A percentile compares a stretch with the other conserved stretches of the same genome.
Conservation (phyloP, 2,113 vertebrate genomes). For the Pelvicachromis taeniatus region DNA sequence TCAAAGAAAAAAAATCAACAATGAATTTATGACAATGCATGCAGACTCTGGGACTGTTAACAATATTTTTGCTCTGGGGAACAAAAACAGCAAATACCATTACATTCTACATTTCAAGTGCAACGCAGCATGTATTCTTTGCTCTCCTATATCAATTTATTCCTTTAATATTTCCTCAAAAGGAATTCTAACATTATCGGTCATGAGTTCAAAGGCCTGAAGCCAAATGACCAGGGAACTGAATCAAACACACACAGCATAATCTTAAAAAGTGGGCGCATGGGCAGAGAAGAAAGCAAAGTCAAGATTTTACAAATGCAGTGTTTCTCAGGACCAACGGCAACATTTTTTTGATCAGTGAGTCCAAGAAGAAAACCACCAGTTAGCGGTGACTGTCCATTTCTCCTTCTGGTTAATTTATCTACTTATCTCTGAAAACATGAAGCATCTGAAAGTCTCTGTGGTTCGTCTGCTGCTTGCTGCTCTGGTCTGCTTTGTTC, state of each 20-base stretch:
- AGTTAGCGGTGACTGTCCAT: background rate
- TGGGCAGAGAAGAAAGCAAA: background rate
- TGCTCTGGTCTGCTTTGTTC: background rate
- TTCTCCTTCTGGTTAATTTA: background rate
- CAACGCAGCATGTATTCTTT: background rate
- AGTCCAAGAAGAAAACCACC: background rate
- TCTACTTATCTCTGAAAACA: background rate
- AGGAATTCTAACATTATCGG: conserved; percentile 11
- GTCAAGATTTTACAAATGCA: background rate
- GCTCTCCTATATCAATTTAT: background rate
- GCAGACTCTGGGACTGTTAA: background rate
- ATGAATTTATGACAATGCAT: background rate
- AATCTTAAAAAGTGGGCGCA: background rate
- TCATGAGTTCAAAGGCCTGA: background rate
- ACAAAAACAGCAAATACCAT: conserved; percentile 15
- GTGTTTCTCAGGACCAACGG: background rate
- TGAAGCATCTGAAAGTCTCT: background rate
- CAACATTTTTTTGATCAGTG: background rate
- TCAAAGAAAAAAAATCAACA: background rate
- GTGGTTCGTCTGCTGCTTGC: background rate
- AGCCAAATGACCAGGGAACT: background rate
- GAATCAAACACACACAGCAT: background rate
- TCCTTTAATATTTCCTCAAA: conserved; percentile 31
- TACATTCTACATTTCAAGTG: background rate
- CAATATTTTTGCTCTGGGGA: conserved; percentile 6